These are phyloP conservation scores for Myxocyprinus asiaticus DNA, from an alignment of 2,113 vertebrate genomes.

Conservation along the genomic window DNA sequence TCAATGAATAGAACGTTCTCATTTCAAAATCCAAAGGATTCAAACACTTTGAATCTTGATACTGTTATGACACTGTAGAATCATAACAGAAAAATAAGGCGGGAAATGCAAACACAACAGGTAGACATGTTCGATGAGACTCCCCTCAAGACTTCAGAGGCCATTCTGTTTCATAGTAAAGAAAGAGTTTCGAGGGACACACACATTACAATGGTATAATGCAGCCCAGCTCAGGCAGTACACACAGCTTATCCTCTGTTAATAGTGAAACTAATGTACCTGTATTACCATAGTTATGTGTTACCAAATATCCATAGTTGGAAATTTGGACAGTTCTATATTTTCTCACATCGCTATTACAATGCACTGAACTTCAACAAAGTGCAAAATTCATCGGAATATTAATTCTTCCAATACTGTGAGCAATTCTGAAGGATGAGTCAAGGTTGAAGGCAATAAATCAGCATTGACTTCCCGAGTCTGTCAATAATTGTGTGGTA, in stretches of 20 bases:
- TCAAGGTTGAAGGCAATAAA: background rate
- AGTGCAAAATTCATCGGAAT: background rate
- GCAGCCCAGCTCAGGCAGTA: conserved; percentile 21
- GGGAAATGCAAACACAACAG: conserved; percentile 65
- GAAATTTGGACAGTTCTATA: background rate
- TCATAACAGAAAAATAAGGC: conserved; percentile 19
- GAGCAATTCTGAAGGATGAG: background rate
- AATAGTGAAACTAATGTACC: background rate
- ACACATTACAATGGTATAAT: conserved; percentile 57
- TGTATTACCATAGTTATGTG: too few species aligned
- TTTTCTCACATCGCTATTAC: background rate
- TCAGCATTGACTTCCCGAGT: background rate
- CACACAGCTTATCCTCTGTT: conserved; percentile 35
- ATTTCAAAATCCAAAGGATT: too few species aligned
- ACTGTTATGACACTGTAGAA: conserved; percentile 78
- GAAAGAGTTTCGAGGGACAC: conserved; percentile 73
- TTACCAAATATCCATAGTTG: background rate
- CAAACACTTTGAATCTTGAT: conserved; percentile 30
- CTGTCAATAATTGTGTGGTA: background rate
- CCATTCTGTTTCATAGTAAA: conserved; percentile 92
- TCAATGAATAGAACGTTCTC: too few species aligned
- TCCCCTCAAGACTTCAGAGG: conserved; percentile 68
- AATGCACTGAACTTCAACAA: conserved; percentile 24
- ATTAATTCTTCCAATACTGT: background rate
- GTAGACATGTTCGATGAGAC: conserved; percentile 81